Base-by-base conservation (phyloP, 2,888 invertebrate genomes). In the Perdita meconis region DNA sequence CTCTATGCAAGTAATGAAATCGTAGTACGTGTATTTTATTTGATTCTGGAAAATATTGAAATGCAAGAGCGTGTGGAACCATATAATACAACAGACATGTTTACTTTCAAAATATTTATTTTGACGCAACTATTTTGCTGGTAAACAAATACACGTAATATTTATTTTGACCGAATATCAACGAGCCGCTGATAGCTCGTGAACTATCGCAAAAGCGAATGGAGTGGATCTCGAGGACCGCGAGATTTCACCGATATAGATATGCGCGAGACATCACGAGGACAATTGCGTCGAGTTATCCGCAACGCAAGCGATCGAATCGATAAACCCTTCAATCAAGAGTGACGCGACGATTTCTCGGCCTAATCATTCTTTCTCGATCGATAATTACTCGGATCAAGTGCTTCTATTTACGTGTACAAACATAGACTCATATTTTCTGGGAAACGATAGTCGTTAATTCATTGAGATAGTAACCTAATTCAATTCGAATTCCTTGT, bases 111-210 rank as follows among this genome's bases (percentile, higher is more conserved):
- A 47, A 38, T 57, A 57, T 57, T 57, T 38, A 57, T 36, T 16
- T 12, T 19, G 19, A 55, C 10, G 34, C 16, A 12, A 47, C 10
- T 16, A 19, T 36, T 36, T 34, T n/a, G 34, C 13, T 3, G 19
- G 64, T 51, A 51, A 40, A 47, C 47, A 47, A 4, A 30, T 2
- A 6, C 47, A 2, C 3, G n/a, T 10, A 24, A 61, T 61, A 73
- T 64, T 73, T 74, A 64, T 73, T 64, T 50, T 24, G 55, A 19
- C 26, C 10, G 19, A 36, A 50, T 22, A 42, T 51, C 50, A 38
- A 34, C 19, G 16, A 2, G 16, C 4, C 13, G 1, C n/a, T 12
- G 38, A 10, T 22, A 30, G 19, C 71, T 10, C 6, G 22, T n/a
- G n/a, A 24, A 30, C 22, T 50, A 61, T 61, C 61, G 22, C 36